Percentiles rank a stretch among this genome's conserved stretches.
Evolutionary conservation across 2,113 vertebrate species (phyloP).

Genomic region (Cyprinodon tularosa): DNA sequence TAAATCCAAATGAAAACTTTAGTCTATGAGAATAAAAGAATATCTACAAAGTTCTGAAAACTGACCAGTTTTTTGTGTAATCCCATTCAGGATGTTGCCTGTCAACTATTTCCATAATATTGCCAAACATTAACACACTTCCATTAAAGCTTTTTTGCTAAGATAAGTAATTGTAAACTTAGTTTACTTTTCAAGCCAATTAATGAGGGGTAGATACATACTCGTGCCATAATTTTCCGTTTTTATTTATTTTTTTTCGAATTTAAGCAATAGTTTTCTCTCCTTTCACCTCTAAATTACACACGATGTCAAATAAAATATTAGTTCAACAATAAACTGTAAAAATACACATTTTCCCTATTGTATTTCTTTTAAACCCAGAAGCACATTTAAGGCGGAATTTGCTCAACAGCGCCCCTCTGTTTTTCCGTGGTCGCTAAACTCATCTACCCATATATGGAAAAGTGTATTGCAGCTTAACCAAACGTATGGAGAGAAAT

Average conservation of each 20-base stretch:
- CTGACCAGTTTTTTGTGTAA: neutral
- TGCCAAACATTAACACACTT: no score
- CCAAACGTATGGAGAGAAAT: no score
- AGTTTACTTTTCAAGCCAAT: no score
- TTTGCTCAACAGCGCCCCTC: constrained; percentile 17
- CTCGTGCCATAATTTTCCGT: neutral
- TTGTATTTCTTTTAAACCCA: neutral
- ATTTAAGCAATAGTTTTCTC: neutral
- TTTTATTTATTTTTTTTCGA: neutral
- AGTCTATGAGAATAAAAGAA: neutral
- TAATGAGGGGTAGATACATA: neutral
- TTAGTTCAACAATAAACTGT: neutral
- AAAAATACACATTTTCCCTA: neutral
- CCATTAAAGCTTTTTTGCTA: no score
- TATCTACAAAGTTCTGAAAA: neutral
- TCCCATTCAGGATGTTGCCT: no score
- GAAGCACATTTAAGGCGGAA: neutral
- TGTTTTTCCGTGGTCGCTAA: neutral
- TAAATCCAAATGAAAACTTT: constrained; percentile 35
- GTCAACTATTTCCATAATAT: no score
- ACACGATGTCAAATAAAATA: neutral
- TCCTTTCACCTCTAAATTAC: neutral
- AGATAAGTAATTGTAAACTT: no score
- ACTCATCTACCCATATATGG: neutral
- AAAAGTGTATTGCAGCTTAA: neutral